These are phyloP conservation scores for Drosophila mercatorum DNA, from an alignment of 2,888 invertebrate genomes.

Conservation along the genomic window DNA sequence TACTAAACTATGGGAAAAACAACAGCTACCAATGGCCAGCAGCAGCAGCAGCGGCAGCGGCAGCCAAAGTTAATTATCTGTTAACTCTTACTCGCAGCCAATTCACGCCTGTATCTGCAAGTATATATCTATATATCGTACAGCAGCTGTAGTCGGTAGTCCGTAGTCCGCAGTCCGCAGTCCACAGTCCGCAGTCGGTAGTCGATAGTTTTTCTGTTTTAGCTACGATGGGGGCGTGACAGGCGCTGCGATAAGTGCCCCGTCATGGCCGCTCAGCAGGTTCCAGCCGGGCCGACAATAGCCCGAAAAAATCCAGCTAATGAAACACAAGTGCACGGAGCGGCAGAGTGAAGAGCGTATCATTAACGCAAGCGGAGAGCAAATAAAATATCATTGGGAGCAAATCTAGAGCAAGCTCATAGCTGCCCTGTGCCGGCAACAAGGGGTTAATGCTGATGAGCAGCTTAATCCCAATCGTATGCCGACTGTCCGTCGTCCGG, in stretches of 20 bases:
- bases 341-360: slow-evolving; percentile 2
- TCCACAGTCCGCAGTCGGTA: neutral
- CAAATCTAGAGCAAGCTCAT: neutral
- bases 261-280: slow-evolving; percentile 34
- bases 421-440: slow-evolving; percentile 15
- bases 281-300: slow-evolving; percentile 12
- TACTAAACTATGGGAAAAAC: slow-evolving; percentile 69
- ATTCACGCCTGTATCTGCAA: slow-evolving; percentile 59
- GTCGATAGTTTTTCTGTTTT: slow-evolving; percentile 24
- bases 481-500: neutral
- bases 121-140: neutral
- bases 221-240: slow-evolving; percentile 50
- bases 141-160: slow-evolving; percentile 27
- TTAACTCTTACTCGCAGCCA: slow-evolving; percentile 65
- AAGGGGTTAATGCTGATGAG: slow-evolving; percentile 45
- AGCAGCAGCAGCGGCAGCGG: slow-evolving; percentile 19
- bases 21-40: slow-evolving; percentile 24
- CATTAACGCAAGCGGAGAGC: neutral
- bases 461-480: slow-evolving; percentile 23
- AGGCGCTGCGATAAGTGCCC: slow-evolving; percentile 33
- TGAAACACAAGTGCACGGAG: slow-evolving; percentile 29
- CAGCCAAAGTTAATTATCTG: slow-evolving; percentile 72
- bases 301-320: slow-evolving; percentile 21
- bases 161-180: neutral
- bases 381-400: slow-evolving; percentile 1